Evolutionary conservation across 1,140 invertebrate genomes (phyloP).

Genomic region (Caenorhabditis tropicalis): DNA sequence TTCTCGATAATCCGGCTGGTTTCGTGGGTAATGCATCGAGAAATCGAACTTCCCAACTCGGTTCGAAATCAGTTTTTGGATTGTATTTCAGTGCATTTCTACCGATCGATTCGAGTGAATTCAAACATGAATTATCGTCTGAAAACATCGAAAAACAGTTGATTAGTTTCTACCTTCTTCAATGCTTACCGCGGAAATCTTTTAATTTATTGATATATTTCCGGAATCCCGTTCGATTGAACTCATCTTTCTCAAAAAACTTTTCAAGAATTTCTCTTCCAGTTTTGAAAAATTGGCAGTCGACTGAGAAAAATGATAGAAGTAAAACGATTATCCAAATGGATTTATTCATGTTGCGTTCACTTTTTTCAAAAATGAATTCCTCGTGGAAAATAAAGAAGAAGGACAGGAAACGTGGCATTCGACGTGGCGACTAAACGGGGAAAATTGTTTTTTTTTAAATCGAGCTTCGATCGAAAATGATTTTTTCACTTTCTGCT

Average conservation of each 20-base stretch:
- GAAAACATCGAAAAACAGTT: neutral
- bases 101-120: neutral
- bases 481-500: too few relatives aligned
- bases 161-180: too few relatives aligned
- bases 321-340: neutral
- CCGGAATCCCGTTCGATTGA: neutral
- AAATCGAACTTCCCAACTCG: neutral
- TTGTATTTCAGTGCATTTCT: neutral
- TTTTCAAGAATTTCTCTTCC: neutral
- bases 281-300: neutral
- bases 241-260: neutral
- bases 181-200: neutral
- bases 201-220: neutral
- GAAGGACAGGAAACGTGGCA: neutral
- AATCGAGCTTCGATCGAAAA: too few relatives aligned
- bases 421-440: too few relatives aligned
- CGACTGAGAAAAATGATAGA: neutral
- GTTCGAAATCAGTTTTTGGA: neutral
- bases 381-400: neutral
- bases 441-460: too few relatives aligned
- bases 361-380: neutral
- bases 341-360: neutral
- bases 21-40: conserved; percentile 14
- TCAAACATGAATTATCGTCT: neutral
- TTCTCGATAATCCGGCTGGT: neutral